Evolutionary conservation across 2,113 vertebrate species (phyloP), one percentile per base, ranked within the genome.

Genomic region (Nycticorax nycticorax): DNA sequence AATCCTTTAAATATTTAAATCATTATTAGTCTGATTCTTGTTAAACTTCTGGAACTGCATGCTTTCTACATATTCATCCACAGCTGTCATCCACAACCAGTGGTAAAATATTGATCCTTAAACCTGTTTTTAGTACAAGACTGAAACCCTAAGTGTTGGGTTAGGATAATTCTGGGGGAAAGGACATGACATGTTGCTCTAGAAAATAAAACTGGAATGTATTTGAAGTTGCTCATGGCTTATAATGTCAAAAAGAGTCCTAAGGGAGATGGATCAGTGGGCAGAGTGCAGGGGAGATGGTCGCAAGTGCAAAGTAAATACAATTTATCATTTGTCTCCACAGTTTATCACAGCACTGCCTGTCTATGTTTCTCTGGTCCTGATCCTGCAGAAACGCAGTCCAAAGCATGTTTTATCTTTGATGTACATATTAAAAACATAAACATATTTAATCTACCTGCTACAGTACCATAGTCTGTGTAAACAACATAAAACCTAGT

Each of bases 81-180:
- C 17, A 50, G 8, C 9, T 48, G 6, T 37, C 6, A 0, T 55
- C 39, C 43, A 50, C 71, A 74, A 55, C 3, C 22, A 63, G 14
- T 52, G 14, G 63, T 26, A 84, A 81, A 80, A 59, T 59, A 63
- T 12, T 55, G 22, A 52, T 56, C 8, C 3, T 30, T 89, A 66
- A 87, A 57, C 7, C 3, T 47, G 2, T 48, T 15, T 57, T 81
- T 63, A 59, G 26, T 33, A 28, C 74, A 53, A 93, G 35, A 45
- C 12, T 33, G 3, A 47, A 35, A 28, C 0, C 8, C 4, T 24
- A 56, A 27, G 1, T 43, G 59, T 85, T 56, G 30, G 1, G 1
- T 45, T 75, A 73, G 33, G 30, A 24, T 76, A 79, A 67, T 85
- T 89, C 30, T 33, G 10, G 6, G 22, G 8, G 3, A 62, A 79